Evolutionary conservation across 2,888 invertebrate genomes (phyloP).

Genomic region (Drosophila kambysellisi): DNA sequence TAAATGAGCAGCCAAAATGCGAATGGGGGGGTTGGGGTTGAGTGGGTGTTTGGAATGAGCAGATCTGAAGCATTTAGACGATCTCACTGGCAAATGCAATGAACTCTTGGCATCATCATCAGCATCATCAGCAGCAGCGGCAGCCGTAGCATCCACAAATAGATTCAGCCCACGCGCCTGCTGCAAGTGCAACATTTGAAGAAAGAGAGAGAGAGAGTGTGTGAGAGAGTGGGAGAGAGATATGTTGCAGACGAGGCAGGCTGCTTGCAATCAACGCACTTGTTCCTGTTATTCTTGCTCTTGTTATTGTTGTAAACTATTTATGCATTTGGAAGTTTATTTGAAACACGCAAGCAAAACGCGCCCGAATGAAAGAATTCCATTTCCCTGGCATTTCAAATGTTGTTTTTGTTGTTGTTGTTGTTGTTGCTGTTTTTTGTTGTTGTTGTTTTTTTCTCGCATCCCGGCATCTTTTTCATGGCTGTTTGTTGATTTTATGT

Average conservation of each 20-base stretch:
- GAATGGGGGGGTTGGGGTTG: constrained; percentile 2
- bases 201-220: not conserved
- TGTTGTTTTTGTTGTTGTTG: constrained; percentile 26
- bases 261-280: constrained; percentile 76
- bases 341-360: constrained; percentile 65
- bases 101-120: constrained; percentile 59
- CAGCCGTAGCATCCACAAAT: constrained; percentile 37
- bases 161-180: constrained; percentile 58
- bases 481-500: constrained; percentile 78
- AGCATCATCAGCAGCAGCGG: not conserved
- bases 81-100: constrained; percentile 51
- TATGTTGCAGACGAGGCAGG: constrained; percentile 50
- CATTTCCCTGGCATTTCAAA: constrained; percentile 60
- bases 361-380: constrained; percentile 43
- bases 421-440: not conserved
- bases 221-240: not conserved
- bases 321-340: constrained; percentile 79
- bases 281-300: constrained; percentile 65
- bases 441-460: constrained; percentile 35
- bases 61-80: constrained; percentile 10
- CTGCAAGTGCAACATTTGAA: constrained; percentile 16
- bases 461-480: constrained; percentile 36
- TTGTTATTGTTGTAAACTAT: constrained; percentile 79
- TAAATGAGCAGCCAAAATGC: constrained; percentile 49
- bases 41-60: constrained; percentile 1